A percentile compares a stretch with the other conserved stretches of the same genome.
These are phyloP conservation scores for Siphlonurus alternatus DNA, from an alignment of 2,888 invertebrate genomes.

Conservation along the genomic window DNA sequence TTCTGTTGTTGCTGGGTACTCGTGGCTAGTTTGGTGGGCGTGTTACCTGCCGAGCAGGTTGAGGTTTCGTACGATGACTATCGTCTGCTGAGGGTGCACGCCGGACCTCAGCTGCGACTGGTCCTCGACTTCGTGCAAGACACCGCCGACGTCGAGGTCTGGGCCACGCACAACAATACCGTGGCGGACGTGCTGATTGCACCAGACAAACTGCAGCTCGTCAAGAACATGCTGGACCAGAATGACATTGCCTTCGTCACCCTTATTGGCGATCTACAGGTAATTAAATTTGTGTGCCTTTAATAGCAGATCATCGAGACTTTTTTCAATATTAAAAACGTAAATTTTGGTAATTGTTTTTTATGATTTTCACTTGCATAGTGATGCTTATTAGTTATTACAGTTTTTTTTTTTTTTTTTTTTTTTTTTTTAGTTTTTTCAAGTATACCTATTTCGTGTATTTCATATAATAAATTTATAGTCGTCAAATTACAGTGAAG, in stretches of 20 bases:
- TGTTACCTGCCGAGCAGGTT: background rate
- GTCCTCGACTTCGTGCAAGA: background rate
- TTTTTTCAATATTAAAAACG: too few species aligned
- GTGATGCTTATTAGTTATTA: too few species aligned
- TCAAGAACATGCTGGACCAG: slow-evolving; percentile 25
- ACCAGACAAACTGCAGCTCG: slow-evolving; percentile 40
- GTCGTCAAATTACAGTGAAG: too few species aligned
- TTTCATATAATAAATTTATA: too few species aligned
- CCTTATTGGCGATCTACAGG: slow-evolving; percentile 11
- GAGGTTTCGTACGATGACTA: slow-evolving; percentile 5
- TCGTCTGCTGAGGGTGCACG: slow-evolving; percentile 2
- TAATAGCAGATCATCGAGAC: too few species aligned
- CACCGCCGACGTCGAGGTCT: background rate
- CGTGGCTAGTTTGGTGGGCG: background rate
- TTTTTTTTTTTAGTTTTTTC: too few species aligned
- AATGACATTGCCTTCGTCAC: slow-evolving; percentile 7
- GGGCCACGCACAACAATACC: slow-evolving; percentile 2
- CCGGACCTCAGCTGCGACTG: background rate
- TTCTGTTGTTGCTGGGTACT: background rate
- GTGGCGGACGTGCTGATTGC: slow-evolving; percentile 50
- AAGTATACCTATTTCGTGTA: too few species aligned
- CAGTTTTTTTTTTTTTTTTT: too few species aligned
- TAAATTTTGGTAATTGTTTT: too few species aligned
- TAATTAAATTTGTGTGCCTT: too few species aligned
- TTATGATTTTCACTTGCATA: too few species aligned